Conservation (phyloP, 2,113 vertebrate species). For the Tiliqua scincoides region DNA sequence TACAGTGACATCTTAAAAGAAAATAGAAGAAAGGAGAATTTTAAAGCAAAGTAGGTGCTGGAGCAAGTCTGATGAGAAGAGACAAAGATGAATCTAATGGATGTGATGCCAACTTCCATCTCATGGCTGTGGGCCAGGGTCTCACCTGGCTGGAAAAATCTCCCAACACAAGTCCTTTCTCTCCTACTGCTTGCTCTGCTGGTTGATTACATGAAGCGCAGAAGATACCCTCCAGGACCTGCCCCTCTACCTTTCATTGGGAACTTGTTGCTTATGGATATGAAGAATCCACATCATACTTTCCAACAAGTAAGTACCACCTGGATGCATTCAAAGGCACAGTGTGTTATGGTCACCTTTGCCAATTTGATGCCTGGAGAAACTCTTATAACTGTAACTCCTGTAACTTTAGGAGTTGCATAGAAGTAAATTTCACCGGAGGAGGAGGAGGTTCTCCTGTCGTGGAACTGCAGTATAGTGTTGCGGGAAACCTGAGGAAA, state of each 20-base stretch:
- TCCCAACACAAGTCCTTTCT: not conserved
- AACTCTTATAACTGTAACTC: too few relatives aligned
- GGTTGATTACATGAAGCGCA: conserved; percentile 52
- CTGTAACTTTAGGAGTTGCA: too few relatives aligned
- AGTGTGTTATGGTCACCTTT: not conserved
- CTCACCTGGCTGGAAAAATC: not conserved
- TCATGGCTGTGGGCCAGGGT: not conserved
- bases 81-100: not conserved
- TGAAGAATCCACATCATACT: not conserved
- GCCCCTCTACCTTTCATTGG: conserved; percentile 34
- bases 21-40: not conserved
- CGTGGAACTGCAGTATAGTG: too few relatives aligned
- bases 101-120: not conserved
- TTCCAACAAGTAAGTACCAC: conserved; percentile 24
- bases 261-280: conserved; percentile 55
- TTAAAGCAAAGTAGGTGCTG: not conserved
- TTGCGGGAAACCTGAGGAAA: too few relatives aligned
- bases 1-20: not conserved
- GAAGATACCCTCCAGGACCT: conserved; percentile 53
- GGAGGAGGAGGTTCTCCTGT: too few relatives aligned
- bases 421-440: too few relatives aligned
- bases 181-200: conserved; percentile 46
- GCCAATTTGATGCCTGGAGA: too few relatives aligned
- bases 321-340: not conserved
- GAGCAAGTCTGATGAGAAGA: not conserved